Percentiles rank a stretch among this genome's conserved stretches.
These are phyloP conservation scores for Tachysurus vachellii DNA, from an alignment of 2,113 vertebrate species.

Conservation along the genomic window DNA sequence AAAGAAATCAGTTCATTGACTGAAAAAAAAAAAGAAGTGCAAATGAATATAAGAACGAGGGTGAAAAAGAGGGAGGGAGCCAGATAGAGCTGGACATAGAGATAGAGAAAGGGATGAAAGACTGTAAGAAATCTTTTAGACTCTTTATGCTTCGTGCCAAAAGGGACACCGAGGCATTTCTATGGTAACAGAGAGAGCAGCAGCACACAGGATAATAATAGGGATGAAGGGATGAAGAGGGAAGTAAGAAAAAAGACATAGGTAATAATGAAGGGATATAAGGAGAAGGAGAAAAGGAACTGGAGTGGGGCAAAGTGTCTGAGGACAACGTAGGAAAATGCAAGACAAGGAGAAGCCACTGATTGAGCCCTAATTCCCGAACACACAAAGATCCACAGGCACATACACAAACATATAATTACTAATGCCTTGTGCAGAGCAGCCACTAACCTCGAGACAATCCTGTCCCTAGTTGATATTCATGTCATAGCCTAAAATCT, in stretches of 20 bases:
- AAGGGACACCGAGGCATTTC: constrained; percentile 66
- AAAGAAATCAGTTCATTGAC: constrained; percentile 82
- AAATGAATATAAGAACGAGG: constrained; percentile 63
- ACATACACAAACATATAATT: constrained; percentile 31
- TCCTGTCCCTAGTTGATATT: constrained; percentile 10
- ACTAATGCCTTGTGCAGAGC: constrained; percentile 15
- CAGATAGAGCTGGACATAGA: constrained; percentile 30
- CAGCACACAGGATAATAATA: constrained; percentile 60
- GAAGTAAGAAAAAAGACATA: constrained; percentile 56
- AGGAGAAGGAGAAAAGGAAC: constrained; percentile 48
- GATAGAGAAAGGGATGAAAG: constrained; percentile 41
- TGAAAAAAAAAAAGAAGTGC: constrained; percentile 65
- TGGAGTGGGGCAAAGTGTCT: constrained; percentile 63
- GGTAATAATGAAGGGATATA: constrained; percentile 60
- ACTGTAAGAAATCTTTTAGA: constrained; percentile 62
- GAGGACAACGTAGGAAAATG: constrained; percentile 27
- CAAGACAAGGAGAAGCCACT: constrained; percentile 3
- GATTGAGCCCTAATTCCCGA: constrained; percentile 39
- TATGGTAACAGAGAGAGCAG: constrained; percentile 63
- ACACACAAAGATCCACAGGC: background rate
- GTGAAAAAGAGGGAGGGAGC: constrained; percentile 34
- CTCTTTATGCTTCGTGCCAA: constrained; percentile 42
- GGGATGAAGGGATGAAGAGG: constrained; percentile 52
- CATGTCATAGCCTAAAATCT: background rate
- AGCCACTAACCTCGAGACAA: constrained; percentile 5